A percentile compares a stretch with the other conserved stretches of the same genome.
phyloP scores from a whole-genome alignment of 2,797 vertebrate species.

The Darevskia mixta region DNA sequence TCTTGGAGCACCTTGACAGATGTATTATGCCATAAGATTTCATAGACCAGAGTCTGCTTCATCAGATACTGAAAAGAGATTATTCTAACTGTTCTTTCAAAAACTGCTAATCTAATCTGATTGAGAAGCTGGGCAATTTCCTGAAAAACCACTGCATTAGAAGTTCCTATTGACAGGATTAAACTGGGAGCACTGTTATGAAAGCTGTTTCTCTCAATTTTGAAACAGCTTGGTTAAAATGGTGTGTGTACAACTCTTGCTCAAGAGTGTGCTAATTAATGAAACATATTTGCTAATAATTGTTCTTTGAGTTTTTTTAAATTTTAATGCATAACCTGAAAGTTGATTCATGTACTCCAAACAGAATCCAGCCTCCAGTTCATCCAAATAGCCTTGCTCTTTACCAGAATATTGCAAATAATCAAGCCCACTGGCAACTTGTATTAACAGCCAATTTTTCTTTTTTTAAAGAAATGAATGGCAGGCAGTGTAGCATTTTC shows the following conservation, averaged over 20 bases:
- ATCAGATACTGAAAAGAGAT: neutral
- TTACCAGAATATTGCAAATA: conserved; percentile 48
- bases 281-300: neutral
- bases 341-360: neutral
- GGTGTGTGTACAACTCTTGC: neutral
- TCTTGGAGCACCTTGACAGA: neutral
- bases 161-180: neutral
- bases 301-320: neutral
- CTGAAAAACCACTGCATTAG: neutral
- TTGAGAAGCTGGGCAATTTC: neutral
- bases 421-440: conserved; percentile 32
- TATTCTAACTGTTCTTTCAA: neutral
- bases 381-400: conserved; percentile 18
- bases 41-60: neutral
- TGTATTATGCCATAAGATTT: neutral
- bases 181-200: neutral
- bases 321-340: neutral
- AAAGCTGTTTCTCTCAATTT: neutral
- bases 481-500: neutral
- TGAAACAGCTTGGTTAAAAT: neutral
- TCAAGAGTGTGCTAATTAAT: neutral
- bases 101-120: neutral
- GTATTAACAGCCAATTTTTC: conserved; percentile 21
- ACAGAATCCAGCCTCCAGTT: neutral
- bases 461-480: neutral